Percentiles rank a stretch among this genome's conserved stretches.
Conservation (phyloP, 2,888 invertebrate genomes). For the Tholera decimalis region DNA sequence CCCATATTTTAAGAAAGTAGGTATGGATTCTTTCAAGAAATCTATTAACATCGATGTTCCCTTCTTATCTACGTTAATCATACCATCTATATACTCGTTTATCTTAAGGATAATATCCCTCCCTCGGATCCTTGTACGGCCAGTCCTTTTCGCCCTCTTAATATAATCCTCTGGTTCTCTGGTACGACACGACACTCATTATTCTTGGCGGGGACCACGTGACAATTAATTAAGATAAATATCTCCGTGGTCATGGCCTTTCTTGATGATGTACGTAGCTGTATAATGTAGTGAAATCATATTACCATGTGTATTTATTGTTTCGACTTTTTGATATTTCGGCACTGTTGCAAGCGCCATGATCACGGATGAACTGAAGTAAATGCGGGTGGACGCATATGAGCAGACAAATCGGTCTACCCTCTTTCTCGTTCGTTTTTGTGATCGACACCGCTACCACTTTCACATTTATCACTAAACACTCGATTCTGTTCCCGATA, state of each 20-base stretch:
- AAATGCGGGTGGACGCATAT: no score
- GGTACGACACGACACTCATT: slow-evolving; percentile 37
- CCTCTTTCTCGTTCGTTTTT: no score
- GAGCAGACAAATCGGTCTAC: no score
- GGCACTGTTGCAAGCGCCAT: no score
- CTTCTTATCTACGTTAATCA: background rate
- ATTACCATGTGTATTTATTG: no score
- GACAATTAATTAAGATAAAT: slow-evolving; percentile 51
- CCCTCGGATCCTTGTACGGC: background rate
- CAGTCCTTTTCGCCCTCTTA: slow-evolving; percentile 7
- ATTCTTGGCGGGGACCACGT: slow-evolving; percentile 32
- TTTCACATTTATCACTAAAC: no score
- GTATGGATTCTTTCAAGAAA: background rate
- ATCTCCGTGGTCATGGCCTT: slow-evolving; percentile 10
- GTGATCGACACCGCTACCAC: no score
- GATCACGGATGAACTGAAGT: no score
- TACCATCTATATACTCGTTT: slow-evolving; percentile 1
- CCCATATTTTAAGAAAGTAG: background rate
- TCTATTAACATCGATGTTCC: background rate
- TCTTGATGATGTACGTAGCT: slow-evolving; percentile 2
- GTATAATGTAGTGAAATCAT: slow-evolving; percentile 15
- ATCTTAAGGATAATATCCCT: background rate
- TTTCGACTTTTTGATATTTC: no score
- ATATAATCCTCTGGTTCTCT: slow-evolving; percentile 25
- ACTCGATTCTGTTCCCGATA: no score